Conservation (phyloP, 2,888 invertebrate genomes). For the Netelia inedita region DNA sequence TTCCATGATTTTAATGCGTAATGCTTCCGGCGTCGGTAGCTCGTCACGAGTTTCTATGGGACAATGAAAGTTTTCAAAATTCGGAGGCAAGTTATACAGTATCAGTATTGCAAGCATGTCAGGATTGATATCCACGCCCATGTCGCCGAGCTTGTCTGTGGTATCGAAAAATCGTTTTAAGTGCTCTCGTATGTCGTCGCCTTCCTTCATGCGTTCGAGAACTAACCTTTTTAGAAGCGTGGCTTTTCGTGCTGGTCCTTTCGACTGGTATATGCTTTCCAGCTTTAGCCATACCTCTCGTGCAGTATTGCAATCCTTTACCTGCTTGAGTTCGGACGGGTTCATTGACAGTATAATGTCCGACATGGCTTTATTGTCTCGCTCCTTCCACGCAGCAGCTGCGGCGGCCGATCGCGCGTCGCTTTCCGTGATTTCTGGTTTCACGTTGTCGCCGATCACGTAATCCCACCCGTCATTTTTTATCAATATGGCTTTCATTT, state of each 20-base stretch:
- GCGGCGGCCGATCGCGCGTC: background rate
- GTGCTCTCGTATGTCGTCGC: conserved; percentile 40
- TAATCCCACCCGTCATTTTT: conserved; percentile 33
- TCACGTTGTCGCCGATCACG: conserved; percentile 15
- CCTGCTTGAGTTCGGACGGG: conserved; percentile 19
- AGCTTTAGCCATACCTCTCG: too few species aligned
- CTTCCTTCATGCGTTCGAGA: conserved; percentile 27
- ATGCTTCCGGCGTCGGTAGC: conserved; percentile 13
- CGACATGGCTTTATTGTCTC: conserved; percentile 28
- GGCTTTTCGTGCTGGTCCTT: too few species aligned
- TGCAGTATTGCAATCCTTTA: too few species aligned
- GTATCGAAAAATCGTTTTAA: conserved; percentile 46
- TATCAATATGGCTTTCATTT: conserved; percentile 45
- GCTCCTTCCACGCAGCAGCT: background rate
- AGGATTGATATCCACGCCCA: conserved; percentile 36
- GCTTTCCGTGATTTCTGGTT: background rate
- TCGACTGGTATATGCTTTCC: too few species aligned
- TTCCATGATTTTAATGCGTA: conserved; percentile 40
- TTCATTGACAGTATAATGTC: conserved; percentile 24
- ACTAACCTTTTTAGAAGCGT: too few species aligned
- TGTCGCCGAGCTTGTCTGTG: conserved; percentile 39
- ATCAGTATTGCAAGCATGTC: conserved; percentile 27
- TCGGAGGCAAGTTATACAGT: conserved; percentile 36
- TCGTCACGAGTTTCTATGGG: conserved; percentile 45
- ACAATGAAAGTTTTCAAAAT: conserved; percentile 45